Percentiles rank a stretch among this genome's conserved stretches.
Conservation (phyloP, 2,888 invertebrate genomes). For the Ethmia dodecea region DNA sequence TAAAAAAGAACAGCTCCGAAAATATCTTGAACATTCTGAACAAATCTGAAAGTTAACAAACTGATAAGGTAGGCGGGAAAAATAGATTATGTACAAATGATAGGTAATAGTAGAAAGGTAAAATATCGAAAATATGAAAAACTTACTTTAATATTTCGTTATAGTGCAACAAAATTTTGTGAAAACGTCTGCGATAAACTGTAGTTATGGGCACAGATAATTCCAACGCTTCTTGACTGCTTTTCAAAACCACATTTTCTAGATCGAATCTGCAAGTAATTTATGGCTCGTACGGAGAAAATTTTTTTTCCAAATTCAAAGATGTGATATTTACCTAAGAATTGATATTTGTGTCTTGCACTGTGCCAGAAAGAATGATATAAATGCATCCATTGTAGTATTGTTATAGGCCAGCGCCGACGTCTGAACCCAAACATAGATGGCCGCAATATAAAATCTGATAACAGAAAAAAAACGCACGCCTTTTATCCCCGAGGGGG, state of each 20-base stretch:
- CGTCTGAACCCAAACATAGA: conserved; percentile 44
- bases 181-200: conserved; percentile 23
- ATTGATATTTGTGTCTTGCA: conserved; percentile 46
- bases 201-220: conserved; percentile 10
- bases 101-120: no score
- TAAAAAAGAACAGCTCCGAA: conserved; percentile 28
- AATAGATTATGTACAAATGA: no score
- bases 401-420: conserved; percentile 43
- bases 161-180: conserved; percentile 26
- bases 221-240: conserved; percentile 21
- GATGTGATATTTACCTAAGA: conserved; percentile 33
- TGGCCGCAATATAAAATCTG: conserved; percentile 36
- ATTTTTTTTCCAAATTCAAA: neutral
- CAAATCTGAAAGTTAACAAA: conserved; percentile 15
- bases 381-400: conserved; percentile 42
- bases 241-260: conserved; percentile 27
- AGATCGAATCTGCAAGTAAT: conserved; percentile 30
- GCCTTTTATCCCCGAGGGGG: no score
- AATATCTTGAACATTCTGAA: conserved; percentile 19
- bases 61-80: no score
- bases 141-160: conserved; percentile 25
- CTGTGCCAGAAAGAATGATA: conserved; percentile 39
- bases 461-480: no score
- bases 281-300: no score
- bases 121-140: neutral